phyloP scores from a whole-genome alignment of 2,797 vertebrate genomes.

The Epinephelus coioides region DNA sequence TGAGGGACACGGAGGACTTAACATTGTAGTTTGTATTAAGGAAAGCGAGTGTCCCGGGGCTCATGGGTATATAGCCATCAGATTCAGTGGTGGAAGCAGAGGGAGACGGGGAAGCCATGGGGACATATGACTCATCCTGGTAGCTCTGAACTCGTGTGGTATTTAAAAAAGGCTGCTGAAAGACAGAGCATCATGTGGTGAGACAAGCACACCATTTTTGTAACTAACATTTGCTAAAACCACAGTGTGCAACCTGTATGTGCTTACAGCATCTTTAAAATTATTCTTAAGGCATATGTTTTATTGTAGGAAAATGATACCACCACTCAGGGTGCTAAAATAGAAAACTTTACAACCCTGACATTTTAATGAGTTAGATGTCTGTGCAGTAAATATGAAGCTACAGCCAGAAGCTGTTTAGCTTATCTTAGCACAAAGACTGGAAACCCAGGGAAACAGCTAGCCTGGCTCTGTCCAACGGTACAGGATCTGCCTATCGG shows the following conservation, averaged over 20 bases:
- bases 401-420: too few species aligned
- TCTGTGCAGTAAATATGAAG: too few species aligned
- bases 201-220: slow-evolving; percentile 33
- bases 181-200: slow-evolving; percentile 55
- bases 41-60: slow-evolving; percentile 83
- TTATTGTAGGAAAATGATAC: background rate
- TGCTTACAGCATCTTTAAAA: too few species aligned
- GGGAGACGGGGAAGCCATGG: slow-evolving; percentile 88
- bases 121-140: slow-evolving; percentile 91
- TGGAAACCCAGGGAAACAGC: too few species aligned
- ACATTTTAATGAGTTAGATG: background rate
- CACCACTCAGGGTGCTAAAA: background rate
- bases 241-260: too few species aligned
- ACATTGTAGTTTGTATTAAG: slow-evolving; percentile 52
- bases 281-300: background rate
- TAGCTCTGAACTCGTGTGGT: slow-evolving; percentile 76
- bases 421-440: too few species aligned
- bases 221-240: too few species aligned
- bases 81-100: slow-evolving; percentile 68
- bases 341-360: background rate
- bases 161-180: slow-evolving; percentile 84
- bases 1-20: slow-evolving; percentile 66
- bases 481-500: too few species aligned
- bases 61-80: slow-evolving; percentile 97
- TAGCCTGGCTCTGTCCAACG: background rate